These are phyloP conservation scores for Craseonycteris thonglongyai DNA, from an alignment of 2,113 vertebrate species.

Conservation along the genomic window DNA sequence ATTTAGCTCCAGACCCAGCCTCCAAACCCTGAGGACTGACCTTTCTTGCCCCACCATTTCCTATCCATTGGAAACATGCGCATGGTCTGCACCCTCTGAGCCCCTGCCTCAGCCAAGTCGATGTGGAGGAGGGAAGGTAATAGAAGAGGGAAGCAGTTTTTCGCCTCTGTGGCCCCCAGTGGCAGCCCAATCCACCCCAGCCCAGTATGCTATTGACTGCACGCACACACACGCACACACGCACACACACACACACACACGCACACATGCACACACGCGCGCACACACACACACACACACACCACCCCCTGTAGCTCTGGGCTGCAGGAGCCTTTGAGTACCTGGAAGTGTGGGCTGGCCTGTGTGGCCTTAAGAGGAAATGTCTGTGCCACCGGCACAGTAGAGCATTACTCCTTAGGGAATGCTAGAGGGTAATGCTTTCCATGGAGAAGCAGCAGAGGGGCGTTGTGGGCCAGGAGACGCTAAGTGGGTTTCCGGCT, in stretches of 20 bases:
- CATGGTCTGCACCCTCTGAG: not conserved
- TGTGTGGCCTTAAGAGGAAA: not conserved
- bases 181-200: not conserved
- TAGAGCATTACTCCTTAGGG: not conserved
- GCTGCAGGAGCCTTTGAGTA: not conserved
- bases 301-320: not conserved
- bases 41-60: not conserved
- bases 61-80: not conserved
- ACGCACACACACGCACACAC: no score
- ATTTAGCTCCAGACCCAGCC: not conserved
- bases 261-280: no score
- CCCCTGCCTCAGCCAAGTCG: not conserved
- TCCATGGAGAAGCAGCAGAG: not conserved
- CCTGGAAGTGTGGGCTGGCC: no score
- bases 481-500: not conserved
- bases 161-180: not conserved
- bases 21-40: not conserved
- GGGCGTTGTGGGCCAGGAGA: no score
- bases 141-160: not conserved
- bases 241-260: no score
- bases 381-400: not conserved
- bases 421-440: not conserved
- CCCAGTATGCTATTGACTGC: not conserved
- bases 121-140: not conserved
- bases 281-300: no score